Conservation (phyloP, 35 echinoderm and acorn worm species). For the Hemicentrotus pulcherrimus region DNA sequence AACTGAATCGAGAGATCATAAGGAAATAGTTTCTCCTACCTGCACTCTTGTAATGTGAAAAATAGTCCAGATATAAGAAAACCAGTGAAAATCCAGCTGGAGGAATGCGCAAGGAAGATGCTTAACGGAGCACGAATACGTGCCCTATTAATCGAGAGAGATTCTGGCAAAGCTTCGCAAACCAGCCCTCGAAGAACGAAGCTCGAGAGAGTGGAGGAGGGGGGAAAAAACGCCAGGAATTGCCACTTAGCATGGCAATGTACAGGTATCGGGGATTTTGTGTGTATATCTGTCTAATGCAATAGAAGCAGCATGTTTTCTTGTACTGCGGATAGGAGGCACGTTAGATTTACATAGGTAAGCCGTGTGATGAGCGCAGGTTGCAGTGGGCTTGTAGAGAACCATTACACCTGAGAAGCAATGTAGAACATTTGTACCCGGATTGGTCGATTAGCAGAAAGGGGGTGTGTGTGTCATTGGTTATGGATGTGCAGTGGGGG, state of each 20-base stretch:
- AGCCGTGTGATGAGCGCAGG: neutral
- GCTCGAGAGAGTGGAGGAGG: neutral
- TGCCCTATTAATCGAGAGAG: conserved; percentile 24
- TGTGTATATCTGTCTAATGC: conserved; percentile 5
- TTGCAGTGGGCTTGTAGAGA: neutral
- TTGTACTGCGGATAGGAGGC: neutral
- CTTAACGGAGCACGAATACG: conserved; percentile 39
- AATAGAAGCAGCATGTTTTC: neutral
- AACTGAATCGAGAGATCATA: neutral
- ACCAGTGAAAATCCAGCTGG: neutral
- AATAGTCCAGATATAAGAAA: conserved; percentile 45
- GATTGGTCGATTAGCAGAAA: conserved; percentile 31
- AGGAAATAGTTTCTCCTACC: conserved; percentile 1
- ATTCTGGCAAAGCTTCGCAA: conserved; percentile 25
- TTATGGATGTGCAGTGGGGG: neutral
- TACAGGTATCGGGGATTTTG: neutral
- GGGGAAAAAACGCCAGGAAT: conserved; percentile 13
- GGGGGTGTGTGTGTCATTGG: neutral
- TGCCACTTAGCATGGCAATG: neutral
- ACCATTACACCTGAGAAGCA: neutral
- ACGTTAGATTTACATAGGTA: conserved; percentile 14
- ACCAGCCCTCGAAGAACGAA: neutral
- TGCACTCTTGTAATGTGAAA: neutral
- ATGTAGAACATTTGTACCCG: neutral
- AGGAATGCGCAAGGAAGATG: neutral